These are phyloP conservation scores for Drosophila equinoxialis DNA, from an alignment of 1,140 invertebrate species.

Conservation along the genomic window DNA sequence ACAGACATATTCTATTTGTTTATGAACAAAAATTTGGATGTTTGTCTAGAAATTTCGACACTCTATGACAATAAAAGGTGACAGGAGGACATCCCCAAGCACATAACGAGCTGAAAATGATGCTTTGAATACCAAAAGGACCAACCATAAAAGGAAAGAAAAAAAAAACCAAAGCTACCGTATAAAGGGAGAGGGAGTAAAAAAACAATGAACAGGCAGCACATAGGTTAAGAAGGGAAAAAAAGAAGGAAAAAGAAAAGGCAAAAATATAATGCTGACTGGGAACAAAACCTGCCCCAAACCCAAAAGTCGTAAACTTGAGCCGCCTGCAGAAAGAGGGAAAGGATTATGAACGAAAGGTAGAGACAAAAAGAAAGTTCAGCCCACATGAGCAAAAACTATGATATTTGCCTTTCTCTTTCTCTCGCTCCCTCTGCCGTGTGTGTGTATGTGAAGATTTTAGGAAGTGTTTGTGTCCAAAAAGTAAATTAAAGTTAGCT, in stretches of 20 bases:
- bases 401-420: constrained; percentile 43
- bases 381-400: constrained; percentile 25
- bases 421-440: constrained; percentile 17
- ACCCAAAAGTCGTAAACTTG: constrained; percentile 54
- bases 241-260: constrained; percentile 42
- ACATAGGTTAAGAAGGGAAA: constrained; percentile 53
- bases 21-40: constrained; percentile 4
- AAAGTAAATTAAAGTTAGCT: constrained; percentile 58
- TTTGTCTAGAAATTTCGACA: not conserved
- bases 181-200: constrained; percentile 16
- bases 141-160: constrained; percentile 40
- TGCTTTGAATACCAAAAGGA: constrained; percentile 51
- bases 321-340: constrained; percentile 43
- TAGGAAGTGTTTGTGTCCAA: constrained; percentile 19
- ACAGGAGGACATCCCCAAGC: constrained; percentile 25
- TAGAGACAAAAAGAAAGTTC: constrained; percentile 44
- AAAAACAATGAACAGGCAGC: constrained; percentile 59
- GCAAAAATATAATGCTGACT: constrained; percentile 53
- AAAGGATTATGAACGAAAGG: constrained; percentile 65
- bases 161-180: constrained; percentile 23
- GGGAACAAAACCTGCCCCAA: constrained; percentile 27
- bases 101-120: constrained; percentile 61
- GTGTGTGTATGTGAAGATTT: constrained; percentile 33
- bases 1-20: not conserved
- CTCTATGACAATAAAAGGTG: constrained; percentile 14